Evolutionary conservation across 2,113 vertebrate genomes (phyloP).

Genomic region (Apodemus sylvaticus): DNA sequence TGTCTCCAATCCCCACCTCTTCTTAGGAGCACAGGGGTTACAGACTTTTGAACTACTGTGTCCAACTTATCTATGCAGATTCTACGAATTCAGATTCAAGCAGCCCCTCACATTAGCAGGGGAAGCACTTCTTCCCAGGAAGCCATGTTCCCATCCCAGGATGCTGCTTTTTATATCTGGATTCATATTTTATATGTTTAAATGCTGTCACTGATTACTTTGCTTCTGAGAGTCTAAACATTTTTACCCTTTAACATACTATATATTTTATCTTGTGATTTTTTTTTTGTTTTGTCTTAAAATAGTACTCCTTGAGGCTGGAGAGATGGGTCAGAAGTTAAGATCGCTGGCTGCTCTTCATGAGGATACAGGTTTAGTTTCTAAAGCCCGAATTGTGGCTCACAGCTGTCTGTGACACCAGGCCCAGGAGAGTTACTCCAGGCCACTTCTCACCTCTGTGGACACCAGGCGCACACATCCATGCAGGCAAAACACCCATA

Average conservation of each 20-base stretch:
- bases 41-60: background rate
- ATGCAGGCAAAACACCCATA: background rate
- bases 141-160: background rate
- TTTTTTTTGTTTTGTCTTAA: background rate
- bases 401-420: background rate
- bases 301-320: background rate
- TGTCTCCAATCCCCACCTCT: background rate
- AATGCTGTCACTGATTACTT: background rate
- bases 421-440: background rate
- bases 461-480: background rate
- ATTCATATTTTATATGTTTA: background rate
- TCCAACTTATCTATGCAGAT: background rate
- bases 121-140: background rate
- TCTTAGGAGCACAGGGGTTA: fast-evolving
- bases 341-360: background rate
- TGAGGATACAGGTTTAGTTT: background rate
- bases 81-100: background rate
- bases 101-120: background rate
- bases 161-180: background rate
- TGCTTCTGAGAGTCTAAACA: background rate
- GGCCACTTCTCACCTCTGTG: background rate
- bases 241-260: background rate
- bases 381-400: background rate
- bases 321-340: background rate
- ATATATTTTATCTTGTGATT: background rate